These are phyloP conservation scores for Onychomys torridus DNA, from an alignment of 2,797 vertebrate genomes.

Conservation along the genomic window DNA sequence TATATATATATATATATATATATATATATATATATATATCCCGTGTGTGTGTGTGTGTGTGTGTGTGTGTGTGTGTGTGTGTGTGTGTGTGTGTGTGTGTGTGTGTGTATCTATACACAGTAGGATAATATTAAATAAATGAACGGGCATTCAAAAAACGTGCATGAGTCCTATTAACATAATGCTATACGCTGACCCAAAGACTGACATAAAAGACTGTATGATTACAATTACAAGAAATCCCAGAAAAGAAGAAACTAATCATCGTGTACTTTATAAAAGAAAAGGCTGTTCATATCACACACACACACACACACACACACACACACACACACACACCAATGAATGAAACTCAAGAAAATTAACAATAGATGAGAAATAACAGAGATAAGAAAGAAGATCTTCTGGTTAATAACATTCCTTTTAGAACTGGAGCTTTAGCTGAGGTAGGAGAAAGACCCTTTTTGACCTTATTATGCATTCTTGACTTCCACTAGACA, in stretches of 20 bases:
- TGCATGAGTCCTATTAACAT: background rate
- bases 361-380: conserved; percentile 23
- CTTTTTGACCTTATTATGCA: background rate
- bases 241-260: conserved; percentile 27
- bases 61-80: background rate
- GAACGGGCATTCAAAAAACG: background rate
- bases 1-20: background rate
- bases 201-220: conserved; percentile 11
- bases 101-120: too few species aligned
- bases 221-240: conserved; percentile 16
- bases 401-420: background rate
- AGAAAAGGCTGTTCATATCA: background rate
- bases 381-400: background rate
- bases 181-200: background rate
- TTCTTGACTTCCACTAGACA: background rate
- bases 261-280: background rate
- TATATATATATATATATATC: background rate
- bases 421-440: conserved; percentile 16
- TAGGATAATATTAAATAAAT: background rate
- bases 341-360: background rate
- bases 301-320: too few species aligned
- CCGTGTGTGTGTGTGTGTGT: too few species aligned
- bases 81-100: rapidly evolving
- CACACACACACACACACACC: background rate
- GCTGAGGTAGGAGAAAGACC: background rate